Conservation (phyloP, 2,113 vertebrate genomes). For the Amblyornis subalaris region DNA sequence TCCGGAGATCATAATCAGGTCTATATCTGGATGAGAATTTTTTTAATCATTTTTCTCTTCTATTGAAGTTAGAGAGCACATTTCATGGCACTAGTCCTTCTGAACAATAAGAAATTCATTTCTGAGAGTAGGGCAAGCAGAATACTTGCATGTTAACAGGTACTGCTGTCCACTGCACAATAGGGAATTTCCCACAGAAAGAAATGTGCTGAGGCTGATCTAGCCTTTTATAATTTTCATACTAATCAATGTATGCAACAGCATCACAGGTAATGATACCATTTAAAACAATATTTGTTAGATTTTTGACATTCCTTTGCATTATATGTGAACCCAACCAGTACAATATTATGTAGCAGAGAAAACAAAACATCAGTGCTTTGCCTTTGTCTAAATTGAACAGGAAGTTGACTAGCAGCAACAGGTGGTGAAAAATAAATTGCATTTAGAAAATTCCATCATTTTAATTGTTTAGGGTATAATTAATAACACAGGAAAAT, state of each 20-base stretch:
- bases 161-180: neutral
- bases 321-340: neutral
- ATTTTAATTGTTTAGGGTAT: neutral
- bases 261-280: neutral
- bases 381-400: neutral
- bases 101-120: neutral
- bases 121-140: neutral
- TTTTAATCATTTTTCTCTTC: neutral
- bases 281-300: neutral
- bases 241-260: neutral
- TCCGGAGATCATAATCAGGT: slow-evolving; percentile 1
- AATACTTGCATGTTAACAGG: neutral
- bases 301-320: neutral
- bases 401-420: neutral
- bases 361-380: neutral
- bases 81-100: neutral
- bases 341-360: neutral
- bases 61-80: neutral
- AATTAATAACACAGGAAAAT: neutral
- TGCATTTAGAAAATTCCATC: neutral
- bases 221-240: neutral
- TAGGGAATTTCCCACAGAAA: neutral
- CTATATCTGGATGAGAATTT: neutral
- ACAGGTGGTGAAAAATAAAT: neutral
- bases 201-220: neutral